Conservation (phyloP, 2,888 invertebrate species). For the Andrena bicolor region DNA sequence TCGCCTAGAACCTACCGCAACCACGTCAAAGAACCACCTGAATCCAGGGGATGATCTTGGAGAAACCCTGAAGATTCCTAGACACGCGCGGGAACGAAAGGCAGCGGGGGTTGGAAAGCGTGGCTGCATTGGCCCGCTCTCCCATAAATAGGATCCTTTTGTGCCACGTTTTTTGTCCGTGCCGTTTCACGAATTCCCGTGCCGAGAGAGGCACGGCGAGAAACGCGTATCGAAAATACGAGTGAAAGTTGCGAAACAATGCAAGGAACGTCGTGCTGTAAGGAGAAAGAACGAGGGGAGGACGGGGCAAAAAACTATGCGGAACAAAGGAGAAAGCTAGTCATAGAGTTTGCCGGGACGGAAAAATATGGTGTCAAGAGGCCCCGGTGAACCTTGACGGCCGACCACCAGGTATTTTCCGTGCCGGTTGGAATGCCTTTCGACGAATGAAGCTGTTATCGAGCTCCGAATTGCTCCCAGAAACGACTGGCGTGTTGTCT, state of each 20-base stretch:
- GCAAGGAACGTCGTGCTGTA: constrained; percentile 69
- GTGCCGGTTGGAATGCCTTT: constrained; percentile 54
- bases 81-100: constrained; percentile 40
- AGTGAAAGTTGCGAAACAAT: constrained; percentile 82
- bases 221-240: constrained; percentile 67
- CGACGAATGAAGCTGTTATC: constrained; percentile 61
- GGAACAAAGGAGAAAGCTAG: constrained; percentile 71
- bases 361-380: constrained; percentile 54
- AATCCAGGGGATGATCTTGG: constrained; percentile 6
- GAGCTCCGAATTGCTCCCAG: constrained; percentile 7
- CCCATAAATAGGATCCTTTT: constrained; percentile 80
- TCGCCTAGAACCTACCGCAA: too few relatives aligned
- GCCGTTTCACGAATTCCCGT: constrained; percentile 68
- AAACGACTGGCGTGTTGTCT: constrained; percentile 25
- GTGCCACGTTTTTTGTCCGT: constrained; percentile 70
- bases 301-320: constrained; percentile 51
- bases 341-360: constrained; percentile 58
- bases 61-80: neutral
- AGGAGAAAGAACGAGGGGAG: constrained; percentile 57
- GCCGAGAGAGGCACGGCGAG: constrained; percentile 37
- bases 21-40: neutral
- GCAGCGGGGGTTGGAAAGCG: constrained; percentile 35
- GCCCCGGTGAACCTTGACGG: constrained; percentile 48
- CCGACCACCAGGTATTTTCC: constrained; percentile 47
- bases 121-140: constrained; percentile 61